These are phyloP conservation scores for Lepilemur ruficaudatus DNA, from an alignment of 2,797 vertebrate species.

Conservation along the genomic window DNA sequence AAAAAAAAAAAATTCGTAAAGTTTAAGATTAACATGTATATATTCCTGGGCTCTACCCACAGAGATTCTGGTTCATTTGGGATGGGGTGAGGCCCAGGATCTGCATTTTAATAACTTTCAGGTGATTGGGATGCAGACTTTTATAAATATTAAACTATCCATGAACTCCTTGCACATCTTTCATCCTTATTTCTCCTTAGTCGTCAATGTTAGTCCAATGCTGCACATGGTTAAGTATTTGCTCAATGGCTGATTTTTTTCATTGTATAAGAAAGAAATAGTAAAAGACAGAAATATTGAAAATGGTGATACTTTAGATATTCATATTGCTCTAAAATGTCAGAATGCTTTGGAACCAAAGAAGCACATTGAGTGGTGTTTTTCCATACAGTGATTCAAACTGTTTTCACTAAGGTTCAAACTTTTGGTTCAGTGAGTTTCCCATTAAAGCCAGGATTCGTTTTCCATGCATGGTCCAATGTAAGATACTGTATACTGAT, in stretches of 20 bases:
- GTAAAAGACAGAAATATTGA: slow-evolving; percentile 1
- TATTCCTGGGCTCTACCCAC: not conserved
- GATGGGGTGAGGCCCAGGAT: not conserved
- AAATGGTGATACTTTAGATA: not conserved
- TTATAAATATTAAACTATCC: not conserved
- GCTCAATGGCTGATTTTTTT: not conserved
- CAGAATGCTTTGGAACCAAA: slow-evolving; percentile 42
- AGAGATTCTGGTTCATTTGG: slow-evolving; percentile 24
- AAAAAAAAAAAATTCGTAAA: not conserved
- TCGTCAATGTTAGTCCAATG: not conserved
- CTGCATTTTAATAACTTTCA: not conserved
- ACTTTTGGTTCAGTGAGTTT: slow-evolving; percentile 10
- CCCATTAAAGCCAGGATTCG: not conserved
- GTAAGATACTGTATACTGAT: not conserved
- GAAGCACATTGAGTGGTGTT: slow-evolving; percentile 8
- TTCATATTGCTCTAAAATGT: not conserved
- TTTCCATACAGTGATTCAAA: not conserved
- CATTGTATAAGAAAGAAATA: not conserved
- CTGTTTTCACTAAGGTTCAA: not conserved
- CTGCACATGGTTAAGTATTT: slow-evolving; percentile 21
- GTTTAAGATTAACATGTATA: not conserved
- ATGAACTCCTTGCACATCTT: not conserved
- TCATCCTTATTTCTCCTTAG: not conserved
- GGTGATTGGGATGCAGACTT: not conserved
- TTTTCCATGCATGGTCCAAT: slow-evolving; percentile 26